phyloP scores from a whole-genome alignment of 2,888 invertebrate genomes.

The Parthenolecanium corni region DNA sequence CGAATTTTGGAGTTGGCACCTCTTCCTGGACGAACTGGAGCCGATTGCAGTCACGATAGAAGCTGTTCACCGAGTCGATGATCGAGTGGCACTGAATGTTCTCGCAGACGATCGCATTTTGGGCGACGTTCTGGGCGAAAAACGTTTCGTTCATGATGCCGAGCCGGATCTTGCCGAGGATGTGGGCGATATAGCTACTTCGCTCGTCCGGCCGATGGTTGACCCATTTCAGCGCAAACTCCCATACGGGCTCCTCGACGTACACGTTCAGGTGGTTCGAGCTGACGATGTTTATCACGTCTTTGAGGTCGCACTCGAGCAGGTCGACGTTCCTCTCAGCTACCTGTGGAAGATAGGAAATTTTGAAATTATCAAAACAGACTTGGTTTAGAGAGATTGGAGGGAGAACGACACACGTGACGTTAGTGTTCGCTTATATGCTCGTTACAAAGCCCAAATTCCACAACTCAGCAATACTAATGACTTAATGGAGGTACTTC shows the following conservation, averaged over 20 bases:
- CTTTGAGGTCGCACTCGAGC: conserved; percentile 17
- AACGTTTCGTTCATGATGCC: conserved; percentile 30
- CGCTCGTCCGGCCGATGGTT: conserved; percentile 15
- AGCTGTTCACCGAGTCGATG: conserved; percentile 79
- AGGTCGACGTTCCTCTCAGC: conserved; percentile 12
- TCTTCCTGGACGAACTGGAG: conserved; percentile 17
- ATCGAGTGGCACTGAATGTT: conserved; percentile 75
- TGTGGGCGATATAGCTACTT: conserved; percentile 1
- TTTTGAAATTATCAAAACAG: conserved; percentile 7
- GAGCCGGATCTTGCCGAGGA: conserved; percentile 26
- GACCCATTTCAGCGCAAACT: conserved; percentile 28
- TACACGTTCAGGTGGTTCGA: conserved; percentile 30
- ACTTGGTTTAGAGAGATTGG: no score
- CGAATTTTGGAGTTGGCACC: conserved; percentile 59
- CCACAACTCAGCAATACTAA: no score
- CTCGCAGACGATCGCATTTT: conserved; percentile 67
- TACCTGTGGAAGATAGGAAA: no score
- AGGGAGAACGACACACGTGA: no score
- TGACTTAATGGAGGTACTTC: no score
- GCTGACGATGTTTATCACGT: conserved; percentile 19
- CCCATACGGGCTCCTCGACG: conserved; percentile 30
- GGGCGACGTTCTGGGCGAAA: conserved; percentile 27
- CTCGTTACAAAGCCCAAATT: no score
- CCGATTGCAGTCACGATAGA: conserved; percentile 37
- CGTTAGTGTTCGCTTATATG: no score